Percentiles rank a stretch among this genome's conserved stretches.
These are phyloP conservation scores for Heteractis magnifica DNA, from an alignment of 92 coral and sea anemone genomes.

Conservation along the genomic window DNA sequence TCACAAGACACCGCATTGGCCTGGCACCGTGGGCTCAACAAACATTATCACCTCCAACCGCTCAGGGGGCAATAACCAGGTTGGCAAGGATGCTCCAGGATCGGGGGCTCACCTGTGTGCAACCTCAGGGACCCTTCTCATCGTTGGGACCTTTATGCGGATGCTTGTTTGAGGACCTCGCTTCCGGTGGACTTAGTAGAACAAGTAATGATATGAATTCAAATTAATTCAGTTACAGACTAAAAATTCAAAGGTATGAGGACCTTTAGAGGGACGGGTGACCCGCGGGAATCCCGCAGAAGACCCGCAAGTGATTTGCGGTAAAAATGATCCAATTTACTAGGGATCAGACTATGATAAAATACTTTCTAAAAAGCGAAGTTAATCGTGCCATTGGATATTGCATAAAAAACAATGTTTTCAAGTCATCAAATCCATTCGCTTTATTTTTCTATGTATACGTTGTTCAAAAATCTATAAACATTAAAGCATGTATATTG, in stretches of 20 bases:
- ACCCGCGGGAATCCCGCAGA: background rate
- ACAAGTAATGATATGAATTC: background rate
- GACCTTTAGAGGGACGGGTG: background rate
- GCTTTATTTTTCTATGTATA: too few relatives aligned
- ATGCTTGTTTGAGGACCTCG: background rate
- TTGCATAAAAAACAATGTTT: too few relatives aligned
- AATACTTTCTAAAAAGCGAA: background rate
- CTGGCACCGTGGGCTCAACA: conserved; percentile 6
- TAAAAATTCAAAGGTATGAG: background rate
- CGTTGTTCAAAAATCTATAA: too few relatives aligned
- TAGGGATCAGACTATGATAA: background rate
- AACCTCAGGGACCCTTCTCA: conserved; percentile 4
- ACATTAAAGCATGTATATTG: too few relatives aligned
- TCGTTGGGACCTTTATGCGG: background rate
- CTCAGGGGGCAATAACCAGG: background rate
- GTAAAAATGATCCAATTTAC: background rate
- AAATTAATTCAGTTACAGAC: background rate
- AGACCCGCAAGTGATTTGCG: background rate
- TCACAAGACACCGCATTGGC: conserved; percentile 21
- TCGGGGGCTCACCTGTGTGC: conserved; percentile 7
- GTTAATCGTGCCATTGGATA: background rate
- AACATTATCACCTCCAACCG: background rate
- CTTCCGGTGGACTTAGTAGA: background rate
- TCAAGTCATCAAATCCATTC: too few relatives aligned
- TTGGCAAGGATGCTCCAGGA: background rate